phyloP scores from a whole-genome alignment of 2,888 invertebrate species.

The Drosophila ustulata region DNA sequence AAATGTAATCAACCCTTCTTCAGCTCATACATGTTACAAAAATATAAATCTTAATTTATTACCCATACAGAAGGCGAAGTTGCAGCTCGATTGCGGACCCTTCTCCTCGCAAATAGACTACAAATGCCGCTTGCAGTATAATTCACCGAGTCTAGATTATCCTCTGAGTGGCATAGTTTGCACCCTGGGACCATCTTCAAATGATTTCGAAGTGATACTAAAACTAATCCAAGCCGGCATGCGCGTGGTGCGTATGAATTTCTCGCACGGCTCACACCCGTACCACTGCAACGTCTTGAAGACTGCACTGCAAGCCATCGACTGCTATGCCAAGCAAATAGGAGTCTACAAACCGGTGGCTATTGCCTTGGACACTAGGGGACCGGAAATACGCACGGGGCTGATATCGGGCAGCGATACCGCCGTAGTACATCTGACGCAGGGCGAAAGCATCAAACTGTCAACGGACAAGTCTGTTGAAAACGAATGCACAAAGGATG shows the following conservation, averaged over 20 bases:
- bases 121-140: conserved; percentile 96
- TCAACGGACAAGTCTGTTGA: conserved; percentile 91
- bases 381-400: conserved; percentile 99
- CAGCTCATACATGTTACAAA: not conserved
- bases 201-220: conserved; percentile 91
- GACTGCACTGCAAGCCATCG: conserved; percentile 93
- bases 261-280: conserved; percentile 97
- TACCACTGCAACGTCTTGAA: conserved; percentile 95
- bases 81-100: conserved; percentile 51
- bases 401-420: conserved; percentile 93
- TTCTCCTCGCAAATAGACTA: conserved; percentile 92
- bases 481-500: conserved; percentile 90
- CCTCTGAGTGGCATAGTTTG: conserved; percentile 98
- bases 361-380: conserved; percentile 98
- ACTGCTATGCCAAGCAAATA: conserved; percentile 89
- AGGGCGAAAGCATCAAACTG: conserved; percentile 92
- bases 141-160: conserved; percentile 92
- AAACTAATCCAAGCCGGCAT: conserved; percentile 98
- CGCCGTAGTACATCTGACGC: conserved; percentile 94
- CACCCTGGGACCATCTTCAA: conserved; percentile 96
- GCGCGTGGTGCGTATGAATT: conserved; percentile 97
- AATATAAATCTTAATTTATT: not conserved
- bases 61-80: not conserved
- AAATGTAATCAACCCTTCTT: not conserved
- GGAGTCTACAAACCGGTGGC: conserved; percentile 92